Evolutionary conservation across 2,797 vertebrate species (phyloP), one percentile per base, ranked within the genome.

Genomic region (Hipposideros larvatus): DNA sequence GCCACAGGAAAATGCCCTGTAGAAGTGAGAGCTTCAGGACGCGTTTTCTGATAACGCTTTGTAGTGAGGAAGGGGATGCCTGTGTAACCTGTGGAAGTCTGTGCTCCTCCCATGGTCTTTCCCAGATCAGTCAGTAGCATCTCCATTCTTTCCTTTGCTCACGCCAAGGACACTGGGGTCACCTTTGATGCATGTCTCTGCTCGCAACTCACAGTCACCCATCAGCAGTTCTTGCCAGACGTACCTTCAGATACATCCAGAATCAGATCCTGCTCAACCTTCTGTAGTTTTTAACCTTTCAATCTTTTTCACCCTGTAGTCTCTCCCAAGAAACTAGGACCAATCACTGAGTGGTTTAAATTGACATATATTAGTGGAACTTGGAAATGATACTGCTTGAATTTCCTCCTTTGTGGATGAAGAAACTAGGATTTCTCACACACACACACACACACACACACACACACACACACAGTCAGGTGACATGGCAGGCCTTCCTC

Each of bases 261-360:
- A 48, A 26, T 63, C 31, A 77, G 53, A 73, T 14, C 48, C 75
- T 63, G 55, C 68, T 46, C 51, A 71, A 15, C 34, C 46, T 9
- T 43, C 63, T 57, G 4, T 43, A 26, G 16, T 61, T 70, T 94
- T 87, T 63, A 87, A 51, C 26, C 10, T 43, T 55, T 46, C 13
- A 63, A 5, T 55, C 19, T 55, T 55, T 55, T 46, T 80, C 15
- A 51, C 48, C 48, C 14, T 51, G 13, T 88, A 74, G 59, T 94
- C 95, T 96, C 65, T 96, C 63, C 73, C 11, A 55, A 51, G 59
- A 92, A 84, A 61, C 53, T 37, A 83, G 78, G n/a, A 61, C 48
- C 71, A 73, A 2, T 48, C 85, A 65, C 18, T 24, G 75, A 51
- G 66, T 78, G 55, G 19, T 66, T 91, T 89, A 59, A 71, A 31